Evolutionary conservation across 2,113 vertebrate species (phyloP).

Genomic region (Leucosticte australis): DNA sequence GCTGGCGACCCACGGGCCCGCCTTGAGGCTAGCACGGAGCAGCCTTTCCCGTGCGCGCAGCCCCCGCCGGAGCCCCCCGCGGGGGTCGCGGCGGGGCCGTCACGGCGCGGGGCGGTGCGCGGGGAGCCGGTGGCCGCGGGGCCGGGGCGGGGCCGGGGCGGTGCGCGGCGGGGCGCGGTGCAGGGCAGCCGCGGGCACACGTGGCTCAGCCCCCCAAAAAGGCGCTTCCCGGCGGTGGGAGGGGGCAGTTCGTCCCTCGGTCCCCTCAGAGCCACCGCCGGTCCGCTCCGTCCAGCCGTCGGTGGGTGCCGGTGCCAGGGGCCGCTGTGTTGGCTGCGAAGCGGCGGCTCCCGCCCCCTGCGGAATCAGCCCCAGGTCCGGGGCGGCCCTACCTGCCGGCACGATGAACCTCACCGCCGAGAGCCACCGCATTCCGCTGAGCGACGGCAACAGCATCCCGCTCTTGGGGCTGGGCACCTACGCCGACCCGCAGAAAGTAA

Average conservation of each 20-base stretch:
- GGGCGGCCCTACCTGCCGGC: conserved; percentile 10
- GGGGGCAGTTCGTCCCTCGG: background rate
- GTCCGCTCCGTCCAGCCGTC: background rate
- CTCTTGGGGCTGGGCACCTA: conserved; percentile 90
- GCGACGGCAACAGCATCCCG: conserved; percentile 85
- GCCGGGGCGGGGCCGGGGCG: background rate
- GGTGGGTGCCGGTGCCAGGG: background rate
- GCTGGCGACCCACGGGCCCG: background rate
- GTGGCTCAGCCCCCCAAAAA: conserved; percentile 60
- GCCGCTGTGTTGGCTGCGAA: background rate
- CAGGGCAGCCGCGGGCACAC: background rate
- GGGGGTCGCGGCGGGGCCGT: background rate
- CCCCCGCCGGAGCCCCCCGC: background rate
- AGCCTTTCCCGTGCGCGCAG: background rate
- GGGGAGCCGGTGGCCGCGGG: background rate
- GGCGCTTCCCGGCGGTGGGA: background rate
- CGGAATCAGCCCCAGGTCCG: background rate
- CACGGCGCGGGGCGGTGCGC: background rate
- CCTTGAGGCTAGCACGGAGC: rapidly evolving
- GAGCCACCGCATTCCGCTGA: conserved; percentile 79
- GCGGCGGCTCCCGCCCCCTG: background rate
- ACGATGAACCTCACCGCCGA: conserved; percentile 74
- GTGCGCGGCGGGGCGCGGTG: background rate
- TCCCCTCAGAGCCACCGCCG: background rate
- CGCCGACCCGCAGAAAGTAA: conserved; percentile 80